phyloP scores from a whole-genome alignment of 2,113 vertebrate genomes.

The Cryptotis parvus region DNA sequence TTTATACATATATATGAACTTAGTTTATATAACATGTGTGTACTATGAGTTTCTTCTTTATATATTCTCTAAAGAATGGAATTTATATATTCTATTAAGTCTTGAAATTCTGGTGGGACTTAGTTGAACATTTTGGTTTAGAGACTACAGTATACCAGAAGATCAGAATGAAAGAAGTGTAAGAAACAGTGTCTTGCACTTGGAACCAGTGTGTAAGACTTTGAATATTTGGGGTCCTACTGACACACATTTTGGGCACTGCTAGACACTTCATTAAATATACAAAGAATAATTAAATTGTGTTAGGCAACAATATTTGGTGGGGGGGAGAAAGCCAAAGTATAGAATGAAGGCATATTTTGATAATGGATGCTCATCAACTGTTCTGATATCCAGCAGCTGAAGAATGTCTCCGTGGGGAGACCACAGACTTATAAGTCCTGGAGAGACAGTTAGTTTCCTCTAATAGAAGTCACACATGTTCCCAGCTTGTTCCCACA shows the following conservation, averaged over 20 bases:
- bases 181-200: background rate
- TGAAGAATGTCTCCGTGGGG: background rate
- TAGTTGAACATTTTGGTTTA: conserved; percentile 1
- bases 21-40: background rate
- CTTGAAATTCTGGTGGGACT: background rate
- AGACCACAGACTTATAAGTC: background rate
- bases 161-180: background rate
- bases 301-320: background rate
- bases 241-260: background rate
- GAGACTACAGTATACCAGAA: background rate
- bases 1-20: background rate
- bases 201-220: background rate
- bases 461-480: background rate
- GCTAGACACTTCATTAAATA: background rate
- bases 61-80: too few relatives aligned
- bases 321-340: background rate
- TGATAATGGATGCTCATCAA: background rate
- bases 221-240: background rate
- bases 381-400: background rate
- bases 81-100: background rate
- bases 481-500: background rate
- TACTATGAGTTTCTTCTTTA: background rate
- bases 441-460: background rate
- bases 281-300: background rate
- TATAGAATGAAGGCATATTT: background rate